phyloP scores from a whole-genome alignment of 2,113 vertebrate species.

The Isichthys henryi region DNA sequence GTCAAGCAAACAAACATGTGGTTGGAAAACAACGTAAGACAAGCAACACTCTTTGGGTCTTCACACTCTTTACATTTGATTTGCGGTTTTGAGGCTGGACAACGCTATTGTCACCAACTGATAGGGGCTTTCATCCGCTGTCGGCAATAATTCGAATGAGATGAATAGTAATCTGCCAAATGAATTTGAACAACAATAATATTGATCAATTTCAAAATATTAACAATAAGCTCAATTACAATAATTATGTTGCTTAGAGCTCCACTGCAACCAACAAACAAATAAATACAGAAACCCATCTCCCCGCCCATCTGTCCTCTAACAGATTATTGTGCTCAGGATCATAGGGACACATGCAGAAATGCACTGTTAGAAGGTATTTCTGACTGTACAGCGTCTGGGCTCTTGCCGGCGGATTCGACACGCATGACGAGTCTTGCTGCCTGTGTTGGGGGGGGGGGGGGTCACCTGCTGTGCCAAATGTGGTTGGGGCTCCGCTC shows the following conservation, averaged over 20 bases:
- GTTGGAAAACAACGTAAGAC: constrained; percentile 15
- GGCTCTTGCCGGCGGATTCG: constrained; percentile 23
- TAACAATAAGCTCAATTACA: not conserved
- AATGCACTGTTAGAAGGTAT: not conserved
- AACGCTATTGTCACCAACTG: not conserved
- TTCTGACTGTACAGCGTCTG: not conserved
- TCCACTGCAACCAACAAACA: not conserved
- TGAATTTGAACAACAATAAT: not conserved
- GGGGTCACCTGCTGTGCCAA: constrained; percentile 49
- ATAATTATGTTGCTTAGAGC: not conserved
- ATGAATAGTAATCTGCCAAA: not conserved
- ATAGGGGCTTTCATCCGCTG: not conserved
- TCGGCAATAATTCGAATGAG: not conserved
- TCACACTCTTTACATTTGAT: not conserved
- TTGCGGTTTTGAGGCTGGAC: not conserved
- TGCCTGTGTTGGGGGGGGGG: constrained; percentile 27
- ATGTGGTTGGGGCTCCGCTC: constrained; percentile 41
- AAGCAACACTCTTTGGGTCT: not conserved
- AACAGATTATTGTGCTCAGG: not conserved
- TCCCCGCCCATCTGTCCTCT: not conserved
- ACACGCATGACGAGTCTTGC: constrained; percentile 23
- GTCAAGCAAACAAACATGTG: constrained; percentile 55
- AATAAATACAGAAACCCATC: not conserved
- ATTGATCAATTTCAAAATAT: not conserved
- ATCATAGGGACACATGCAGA: not conserved